Conservation (phyloP, 2,113 vertebrate genomes). For the Semnornis frantzii region DNA sequence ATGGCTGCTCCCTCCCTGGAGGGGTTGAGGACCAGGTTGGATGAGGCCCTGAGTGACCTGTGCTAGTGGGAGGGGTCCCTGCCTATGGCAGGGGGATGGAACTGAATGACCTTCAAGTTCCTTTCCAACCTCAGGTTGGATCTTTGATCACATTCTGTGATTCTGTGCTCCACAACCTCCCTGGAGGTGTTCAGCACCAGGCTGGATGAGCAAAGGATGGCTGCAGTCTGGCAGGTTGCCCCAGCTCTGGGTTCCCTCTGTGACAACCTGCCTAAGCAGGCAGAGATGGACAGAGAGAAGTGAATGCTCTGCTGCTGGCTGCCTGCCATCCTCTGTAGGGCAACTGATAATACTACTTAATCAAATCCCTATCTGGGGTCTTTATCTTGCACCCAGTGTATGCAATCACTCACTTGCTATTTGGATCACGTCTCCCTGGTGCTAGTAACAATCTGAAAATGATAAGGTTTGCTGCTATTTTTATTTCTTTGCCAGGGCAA, state of each 20-base stretch:
- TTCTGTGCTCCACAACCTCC: too few species aligned
- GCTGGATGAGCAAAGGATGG: neutral
- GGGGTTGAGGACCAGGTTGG: too few species aligned
- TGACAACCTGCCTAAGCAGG: conserved; percentile 16
- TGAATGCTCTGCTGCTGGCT: neutral
- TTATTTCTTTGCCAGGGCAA: conserved; percentile 64
- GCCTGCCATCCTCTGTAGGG: neutral
- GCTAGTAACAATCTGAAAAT: conserved; percentile 64
- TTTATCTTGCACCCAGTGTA: conserved; percentile 6
- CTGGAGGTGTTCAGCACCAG: too few species aligned
- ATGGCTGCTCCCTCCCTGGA: too few species aligned
- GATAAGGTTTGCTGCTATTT: conserved; percentile 66
- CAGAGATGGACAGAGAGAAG: conserved; percentile 22
- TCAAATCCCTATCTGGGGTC: conserved; percentile 38
- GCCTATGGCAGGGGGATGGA: too few species aligned
- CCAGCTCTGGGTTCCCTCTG: neutral
- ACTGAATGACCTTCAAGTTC: too few species aligned
- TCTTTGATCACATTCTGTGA: too few species aligned
- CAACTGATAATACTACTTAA: conserved; percentile 40
- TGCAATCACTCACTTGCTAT: conserved; percentile 50
- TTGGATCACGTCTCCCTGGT: conserved; percentile 52
- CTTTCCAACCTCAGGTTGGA: too few species aligned
- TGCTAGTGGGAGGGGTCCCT: too few species aligned
- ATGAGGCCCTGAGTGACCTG: too few species aligned
- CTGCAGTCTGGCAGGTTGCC: neutral